Evolutionary conservation across 2,113 vertebrate genomes (phyloP), one percentile per base, ranked within the genome.

Genomic region (Plecotus auritus): DNA sequence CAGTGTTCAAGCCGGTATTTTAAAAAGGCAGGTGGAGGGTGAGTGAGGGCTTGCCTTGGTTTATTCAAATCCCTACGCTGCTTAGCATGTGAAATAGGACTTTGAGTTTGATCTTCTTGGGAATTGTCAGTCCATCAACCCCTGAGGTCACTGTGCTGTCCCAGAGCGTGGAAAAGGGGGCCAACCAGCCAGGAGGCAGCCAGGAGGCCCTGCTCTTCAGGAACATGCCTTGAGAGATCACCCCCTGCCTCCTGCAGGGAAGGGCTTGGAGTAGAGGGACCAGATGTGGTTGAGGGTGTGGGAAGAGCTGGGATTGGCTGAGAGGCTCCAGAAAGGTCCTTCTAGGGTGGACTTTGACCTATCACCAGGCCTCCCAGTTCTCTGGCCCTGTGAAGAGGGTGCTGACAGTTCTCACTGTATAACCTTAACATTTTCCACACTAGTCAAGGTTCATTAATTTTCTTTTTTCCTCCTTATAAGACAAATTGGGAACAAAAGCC

Each of bases 251-350:
- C 64, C 14, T 42, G 45, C 28, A 18, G 70, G 26, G 76, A 23
- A 37, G 28, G 9, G 35, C 56, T 83, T 40, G 35, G 59, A 28
- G 17, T 14, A 23, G 47, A 81, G 59, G 32, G 32, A 23, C 40
- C 16, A 26, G 49, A 37, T 30, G 18, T 4, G 1, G 4, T 2
- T 5, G 45, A 67, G 35, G 18, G n/a, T 16, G 51, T 14, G 7
- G 20, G 17, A 35, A 20, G 90, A 69, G n/a, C 26, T 32, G 45
- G 85, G 20, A 18, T 4, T 7, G 47, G 45, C 35, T 14, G 17
- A 61, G 49, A 95, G 76, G 95, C 95, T 86, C 18, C 67, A 26
- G 86, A 89, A 96, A 91, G 64, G 56, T 35, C 88, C 49, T 49
- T 69, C 69, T 64, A 40, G 85, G 67, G 26, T 73, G 67, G 69